Percentiles rank a stretch among this genome's conserved stretches.
These are phyloP conservation scores for Drosophila fulvimacula DNA, from an alignment of 2,888 invertebrate species.

Conservation along the genomic window DNA sequence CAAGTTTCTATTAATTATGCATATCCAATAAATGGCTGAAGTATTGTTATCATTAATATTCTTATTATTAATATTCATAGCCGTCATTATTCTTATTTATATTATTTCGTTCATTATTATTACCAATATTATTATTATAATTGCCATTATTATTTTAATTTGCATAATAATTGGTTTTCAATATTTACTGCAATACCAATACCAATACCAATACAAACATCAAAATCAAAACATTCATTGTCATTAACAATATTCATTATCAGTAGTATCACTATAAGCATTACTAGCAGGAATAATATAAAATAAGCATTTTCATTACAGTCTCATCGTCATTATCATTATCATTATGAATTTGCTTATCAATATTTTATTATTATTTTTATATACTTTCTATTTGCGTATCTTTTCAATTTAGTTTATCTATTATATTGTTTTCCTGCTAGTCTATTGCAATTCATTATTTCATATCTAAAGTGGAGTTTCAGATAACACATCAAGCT, in stretches of 20 bases:
- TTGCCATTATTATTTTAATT: not conserved
- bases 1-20: not conserved
- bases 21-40: not conserved
- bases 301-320: not conserved
- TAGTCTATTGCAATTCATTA: not conserved
- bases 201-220: no score
- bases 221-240: not conserved
- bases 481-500: not conserved
- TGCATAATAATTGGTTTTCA: not conserved
- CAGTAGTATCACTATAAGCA: not conserved
- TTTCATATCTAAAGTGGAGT: not conserved
- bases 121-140: not conserved
- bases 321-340: not conserved
- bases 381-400: not conserved
- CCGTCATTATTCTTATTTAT: not conserved
- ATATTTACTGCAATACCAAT: no score
- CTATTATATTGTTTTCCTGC: not conserved
- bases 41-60: slow-evolving; percentile 2
- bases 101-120: not conserved
- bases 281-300: not conserved
- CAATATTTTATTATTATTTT: not conserved
- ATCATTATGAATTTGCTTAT: not conserved
- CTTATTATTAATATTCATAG: not conserved
- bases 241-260: not conserved
- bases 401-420: not conserved